Percentiles rank a stretch among this genome's conserved stretches.
phyloP scores from a whole-genome alignment of 2,797 vertebrate genomes.

The Myiotriccus ornatus region DNA sequence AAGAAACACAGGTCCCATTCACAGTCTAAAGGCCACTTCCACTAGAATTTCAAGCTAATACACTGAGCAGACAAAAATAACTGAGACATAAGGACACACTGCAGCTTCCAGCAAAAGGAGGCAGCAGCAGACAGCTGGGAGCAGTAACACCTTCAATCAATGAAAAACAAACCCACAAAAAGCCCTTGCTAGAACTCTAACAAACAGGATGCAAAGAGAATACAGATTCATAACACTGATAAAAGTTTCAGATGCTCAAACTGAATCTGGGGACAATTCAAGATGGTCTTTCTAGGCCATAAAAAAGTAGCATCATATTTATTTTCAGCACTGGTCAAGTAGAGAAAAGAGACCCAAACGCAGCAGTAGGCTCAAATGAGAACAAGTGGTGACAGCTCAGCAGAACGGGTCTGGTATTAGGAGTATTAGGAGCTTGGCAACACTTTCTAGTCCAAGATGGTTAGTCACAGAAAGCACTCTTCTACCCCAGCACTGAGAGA shows the following conservation, averaged over 20 bases:
- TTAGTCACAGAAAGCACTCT: neutral
- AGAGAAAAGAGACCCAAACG: neutral
- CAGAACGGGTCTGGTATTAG: neutral
- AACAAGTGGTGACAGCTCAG: neutral
- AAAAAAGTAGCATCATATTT: neutral
- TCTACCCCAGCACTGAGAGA: neutral
- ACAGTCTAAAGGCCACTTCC: neutral
- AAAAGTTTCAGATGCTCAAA: neutral
- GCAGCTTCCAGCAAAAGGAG: neutral
- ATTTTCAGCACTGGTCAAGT: neutral
- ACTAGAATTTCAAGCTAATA: neutral
- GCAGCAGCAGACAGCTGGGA: neutral
- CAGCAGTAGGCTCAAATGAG: neutral
- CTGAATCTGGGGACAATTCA: neutral
- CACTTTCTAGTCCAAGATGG: rapidly evolving
- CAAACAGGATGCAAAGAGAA: neutral
- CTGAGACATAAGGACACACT: neutral
- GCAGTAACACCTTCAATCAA: neutral
- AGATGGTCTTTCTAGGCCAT: neutral
- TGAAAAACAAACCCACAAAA: too few species aligned
- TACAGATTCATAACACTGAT: neutral
- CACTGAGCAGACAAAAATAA: neutral
- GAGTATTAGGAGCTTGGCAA: rapidly evolving
- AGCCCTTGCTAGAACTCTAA: neutral
- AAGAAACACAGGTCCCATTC: neutral